Evolutionary conservation across 1,140 invertebrate species (phyloP), one percentile per base, ranked within the genome.

Genomic region (Drosophila gunungcola): DNA sequence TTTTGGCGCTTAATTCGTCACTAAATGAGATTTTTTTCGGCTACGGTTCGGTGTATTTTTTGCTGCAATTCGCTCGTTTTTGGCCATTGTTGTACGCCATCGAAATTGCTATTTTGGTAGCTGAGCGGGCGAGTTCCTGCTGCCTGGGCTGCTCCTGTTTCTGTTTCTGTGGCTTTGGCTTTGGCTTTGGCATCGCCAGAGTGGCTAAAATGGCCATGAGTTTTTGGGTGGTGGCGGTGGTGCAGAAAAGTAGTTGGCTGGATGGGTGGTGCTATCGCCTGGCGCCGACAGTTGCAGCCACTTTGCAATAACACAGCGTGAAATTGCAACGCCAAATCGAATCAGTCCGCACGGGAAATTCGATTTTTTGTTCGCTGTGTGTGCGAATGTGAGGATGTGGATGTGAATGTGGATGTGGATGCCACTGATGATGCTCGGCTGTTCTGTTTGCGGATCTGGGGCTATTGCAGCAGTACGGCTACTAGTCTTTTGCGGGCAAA

Each of bases 321-420:
- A 91, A 91, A 91, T 91, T 91, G 89, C 89, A 91, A 73, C 89
- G 89, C 80, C 89, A 91, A 91, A 91, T 91, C 89, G 89, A 91
- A 91, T 91, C 89, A 91, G 89, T 89, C 84, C 89, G 75, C 75
- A 84, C 84, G 84, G 86, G 82, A 91, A 91, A 91, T 91, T 91
- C 89, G 89, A 91, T 91, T 91, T 80, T 91, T 78, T 74, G 55
- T 48, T 53, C 67, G 43, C 32, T 54, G 29, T 58, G 53, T 53
- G 53, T 53, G 57, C 32, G 46, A 29, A 38, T 60, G 62, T 13
- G 42, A 55, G 52, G 55, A 21, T 61, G 60, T 38, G 16, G 16
- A 21, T 21, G 16, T 21, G 16, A 1, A 21, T 21, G 16, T 21
- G 16, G 16, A 21, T 21, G 16, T 21, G 16, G 48, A 43, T 62